Evolutionary conservation across 2,113 vertebrate genomes (phyloP).

Genomic region (Cephalopholis sonnerati): DNA sequence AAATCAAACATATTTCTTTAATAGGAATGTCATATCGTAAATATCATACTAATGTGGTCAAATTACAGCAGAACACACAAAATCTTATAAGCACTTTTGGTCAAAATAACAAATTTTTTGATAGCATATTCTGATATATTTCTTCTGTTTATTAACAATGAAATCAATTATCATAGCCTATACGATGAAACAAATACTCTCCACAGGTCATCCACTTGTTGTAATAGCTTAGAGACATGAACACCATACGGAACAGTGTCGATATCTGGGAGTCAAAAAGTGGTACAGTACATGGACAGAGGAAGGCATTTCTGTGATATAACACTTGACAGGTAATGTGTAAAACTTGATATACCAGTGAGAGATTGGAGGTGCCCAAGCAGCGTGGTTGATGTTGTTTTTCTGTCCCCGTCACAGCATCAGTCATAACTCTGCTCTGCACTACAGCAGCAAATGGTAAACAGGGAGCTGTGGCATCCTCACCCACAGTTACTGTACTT

Average conservation of each 20-base stretch:
- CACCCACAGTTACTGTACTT: slow-evolving; percentile 83
- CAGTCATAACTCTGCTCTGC: slow-evolving; percentile 16
- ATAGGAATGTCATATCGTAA: slow-evolving; percentile 45
- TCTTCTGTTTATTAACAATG: slow-evolving; percentile 34
- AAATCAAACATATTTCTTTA: slow-evolving; percentile 37
- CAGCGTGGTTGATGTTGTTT: slow-evolving; percentile 9
- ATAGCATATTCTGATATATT: slow-evolving; percentile 57
- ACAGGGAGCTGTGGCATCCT: slow-evolving; percentile 6
- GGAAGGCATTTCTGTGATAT: slow-evolving; percentile 40
- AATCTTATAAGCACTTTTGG: slow-evolving; percentile 39
- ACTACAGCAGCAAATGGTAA: slow-evolving; percentile 45
- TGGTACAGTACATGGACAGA: slow-evolving; percentile 62
- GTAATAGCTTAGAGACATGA: slow-evolving; percentile 54
- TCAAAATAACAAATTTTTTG: slow-evolving; percentile 46
- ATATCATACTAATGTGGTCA: slow-evolving; percentile 22
- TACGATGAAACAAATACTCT: slow-evolving; percentile 49
- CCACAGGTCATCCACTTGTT: slow-evolving; percentile 37
- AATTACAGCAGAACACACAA: slow-evolving; percentile 44
- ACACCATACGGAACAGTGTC: slow-evolving; percentile 16
- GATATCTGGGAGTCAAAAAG: slow-evolving; percentile 15
- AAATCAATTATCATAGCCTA: slow-evolving; percentile 26
- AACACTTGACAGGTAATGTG: slow-evolving; percentile 62
- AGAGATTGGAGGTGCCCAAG: slow-evolving; percentile 38
- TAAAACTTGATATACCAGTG: slow-evolving; percentile 43
- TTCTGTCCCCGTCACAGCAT: slow-evolving; percentile 22